Base-by-base conservation (phyloP, 2,113 vertebrate genomes). In the Lepisosteus osseus region DNA sequence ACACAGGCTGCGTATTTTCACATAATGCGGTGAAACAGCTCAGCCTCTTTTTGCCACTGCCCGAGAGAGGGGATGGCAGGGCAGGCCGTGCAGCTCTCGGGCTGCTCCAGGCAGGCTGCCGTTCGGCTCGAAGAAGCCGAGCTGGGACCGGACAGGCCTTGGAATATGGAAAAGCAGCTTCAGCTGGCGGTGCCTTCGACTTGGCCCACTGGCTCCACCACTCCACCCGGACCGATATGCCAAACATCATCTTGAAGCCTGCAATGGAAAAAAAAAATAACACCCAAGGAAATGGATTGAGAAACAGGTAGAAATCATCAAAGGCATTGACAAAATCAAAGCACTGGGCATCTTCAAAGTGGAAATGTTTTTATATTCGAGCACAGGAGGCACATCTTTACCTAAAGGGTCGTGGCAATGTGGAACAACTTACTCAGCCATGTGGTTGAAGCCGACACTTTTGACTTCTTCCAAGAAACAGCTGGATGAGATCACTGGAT, bases 191-290 rank as follows among this genome's bases (percentile, higher is more conserved):
- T 0, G 3, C 15, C 15, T 15, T 79, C 1, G 54, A 40, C 66
- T 76, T 87, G n/a, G 29, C 55, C 0, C 55, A 42, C n/a, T 74
- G 5, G 0, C 72, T 56, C 4, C 76, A 72, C 90, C 91, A 92
- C 13, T 63, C 83, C 9, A 91, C 54, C 0, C 81, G 78, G 57
- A 91, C 40, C 0, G 14, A 63, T 2, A 88, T 2, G 0, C 67
- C 71, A 61, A 77, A 91, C 8, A 44, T 54, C 72, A 81, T 90
- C 78, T 76, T 84, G 54, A 92, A 88, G 0, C 68, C 91, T 92
- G 55, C 12, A 8, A n/a, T 17, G 3, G 7, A 54, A 43, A 72
- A 68, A 5, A 63, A 61, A 41, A 51, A 44, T 5, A 62, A 12
- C 45, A 7, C 44, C 56, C 12, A 71, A 8, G 3, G n/a, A 43